Conservation (phyloP, 1,140 invertebrate genomes). For the Agrilus planipennis region DNA sequence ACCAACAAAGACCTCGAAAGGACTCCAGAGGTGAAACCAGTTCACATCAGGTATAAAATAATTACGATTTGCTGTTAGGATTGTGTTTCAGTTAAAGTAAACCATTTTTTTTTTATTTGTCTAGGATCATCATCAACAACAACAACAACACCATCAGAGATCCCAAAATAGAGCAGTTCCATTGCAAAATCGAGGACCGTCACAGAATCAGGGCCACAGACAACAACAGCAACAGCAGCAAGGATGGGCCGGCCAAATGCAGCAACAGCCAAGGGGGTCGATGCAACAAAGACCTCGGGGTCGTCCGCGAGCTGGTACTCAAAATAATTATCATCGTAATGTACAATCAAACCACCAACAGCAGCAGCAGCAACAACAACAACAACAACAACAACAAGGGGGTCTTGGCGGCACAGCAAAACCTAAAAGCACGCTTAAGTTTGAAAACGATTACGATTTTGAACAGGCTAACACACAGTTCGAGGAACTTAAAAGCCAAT, state of each 20-base stretch:
- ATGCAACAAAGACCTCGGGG: constrained; percentile 29
- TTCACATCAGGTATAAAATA: too few relatives aligned
- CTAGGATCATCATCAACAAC: constrained; percentile 9
- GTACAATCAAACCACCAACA: too few relatives aligned
- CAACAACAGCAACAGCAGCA: constrained; percentile 25
- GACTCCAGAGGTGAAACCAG: constrained; percentile 25
- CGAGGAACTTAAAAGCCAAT: constrained; percentile 76
- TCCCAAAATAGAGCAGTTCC: too few relatives aligned
- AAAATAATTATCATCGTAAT: too few relatives aligned
- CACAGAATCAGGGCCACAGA: constrained; percentile 32
- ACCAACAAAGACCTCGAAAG: constrained; percentile 20
- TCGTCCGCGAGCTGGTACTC: constrained; percentile 30
- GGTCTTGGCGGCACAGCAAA: constrained; percentile 26
- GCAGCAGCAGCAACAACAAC: not conserved
- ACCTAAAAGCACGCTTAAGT: constrained; percentile 69
- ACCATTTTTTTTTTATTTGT: too few relatives aligned
- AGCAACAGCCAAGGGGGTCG: constrained; percentile 18
- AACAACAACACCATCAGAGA: constrained; percentile 9
- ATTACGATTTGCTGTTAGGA: too few relatives aligned
- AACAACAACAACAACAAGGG: constrained; percentile 21
- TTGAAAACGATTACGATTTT: constrained; percentile 95
- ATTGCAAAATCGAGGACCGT: constrained; percentile 33
- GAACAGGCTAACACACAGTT: constrained; percentile 95
- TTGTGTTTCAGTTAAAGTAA: too few relatives aligned
- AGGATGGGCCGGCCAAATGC: constrained; percentile 25